Evolutionary conservation across 2,888 invertebrate genomes (phyloP), one percentile per base, ranked within the genome.

Genomic region (Euclidia mi): DNA sequence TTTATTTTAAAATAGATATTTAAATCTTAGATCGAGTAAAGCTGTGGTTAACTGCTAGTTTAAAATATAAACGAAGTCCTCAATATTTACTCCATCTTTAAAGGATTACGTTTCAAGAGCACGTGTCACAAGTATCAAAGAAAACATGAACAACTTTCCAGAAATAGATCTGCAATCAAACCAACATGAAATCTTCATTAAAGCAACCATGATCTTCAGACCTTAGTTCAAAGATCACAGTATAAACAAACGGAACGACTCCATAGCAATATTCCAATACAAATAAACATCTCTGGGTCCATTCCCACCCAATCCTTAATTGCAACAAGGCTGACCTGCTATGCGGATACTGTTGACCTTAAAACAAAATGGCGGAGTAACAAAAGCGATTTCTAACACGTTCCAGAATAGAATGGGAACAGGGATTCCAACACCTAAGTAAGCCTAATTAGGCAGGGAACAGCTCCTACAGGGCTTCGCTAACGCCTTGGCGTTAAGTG

Each of bases 371-470:
- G 46, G 60, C 57, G 31, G 32, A 57, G 79, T 66, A 88, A 90
- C 89, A 89, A 90, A 88, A 81, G 84, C 81, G 82, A 84, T 82
- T 80, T 78, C 79, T 73, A 76, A 80, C 87, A 84, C 84, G 91
- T 87, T 87, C 88, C 87, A 88, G 88, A 88, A 87, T 89, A 82
- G 85, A 88, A 84, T 72, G 79, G 80, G 74, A 75, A 94, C 94
- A 94, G 65, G 84, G 85, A 85, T 90, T 85, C 89, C 89, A 85
- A 94, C 94, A 94, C 94, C 90, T 92, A 76, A 81, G 79, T 77
- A 78, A 79, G 82, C 89, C 93, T 93, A 94, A 94, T 94, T 94
- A 92, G 90, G 89, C 69, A 73, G 73, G 73, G 77, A 76, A 90
- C 85, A 86, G 87, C 91, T 85, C 87, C 88, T 87, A 84, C 83